A percentile compares a stretch with the other conserved stretches of the same genome.
These are phyloP conservation scores for Ictidomys tridecemlineatus DNA, from an alignment of 2,113 vertebrate species.

Conservation along the genomic window DNA sequence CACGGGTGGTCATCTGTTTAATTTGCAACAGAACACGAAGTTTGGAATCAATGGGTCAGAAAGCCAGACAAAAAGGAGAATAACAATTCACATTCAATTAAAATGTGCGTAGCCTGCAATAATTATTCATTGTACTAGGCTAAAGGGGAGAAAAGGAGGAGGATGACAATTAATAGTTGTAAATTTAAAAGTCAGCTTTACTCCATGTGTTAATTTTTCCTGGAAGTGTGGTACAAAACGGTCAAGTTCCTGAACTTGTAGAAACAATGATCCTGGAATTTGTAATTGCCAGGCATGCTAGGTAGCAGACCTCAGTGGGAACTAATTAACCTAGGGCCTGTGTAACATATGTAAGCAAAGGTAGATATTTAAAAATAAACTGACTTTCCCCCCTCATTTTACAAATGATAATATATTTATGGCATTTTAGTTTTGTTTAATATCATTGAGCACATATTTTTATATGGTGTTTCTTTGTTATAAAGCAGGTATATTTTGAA, in stretches of 20 bases:
- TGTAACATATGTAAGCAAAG: constrained; percentile 35
- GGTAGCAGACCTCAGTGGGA: constrained; percentile 47
- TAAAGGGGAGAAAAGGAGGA: constrained; percentile 57
- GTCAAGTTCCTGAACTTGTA: constrained; percentile 59
- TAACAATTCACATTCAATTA: constrained; percentile 73
- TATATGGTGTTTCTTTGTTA: neutral
- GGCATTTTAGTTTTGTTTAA: constrained; percentile 47
- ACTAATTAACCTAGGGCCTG: constrained; percentile 60
- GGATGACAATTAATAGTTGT: constrained; percentile 72
- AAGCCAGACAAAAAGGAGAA: constrained; percentile 62
- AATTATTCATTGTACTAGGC: constrained; percentile 61
- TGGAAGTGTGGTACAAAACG: constrained; percentile 61
- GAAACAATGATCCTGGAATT: constrained; percentile 48
- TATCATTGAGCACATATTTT: neutral
- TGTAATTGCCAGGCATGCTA: constrained; percentile 54
- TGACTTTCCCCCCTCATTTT: neutral
- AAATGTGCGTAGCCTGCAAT: constrained; percentile 63
- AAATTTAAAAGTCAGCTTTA: constrained; percentile 77
- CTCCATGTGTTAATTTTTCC: constrained; percentile 76
- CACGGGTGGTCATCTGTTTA: constrained; percentile 57
- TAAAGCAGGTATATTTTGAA: neutral
- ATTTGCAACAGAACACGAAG: constrained; percentile 60
- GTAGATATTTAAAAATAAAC: constrained; percentile 67
- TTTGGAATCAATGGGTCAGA: constrained; percentile 70
- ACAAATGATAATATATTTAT: constrained; percentile 13